Evolutionary conservation across 2,113 vertebrate species (phyloP).

Genomic region (Crotalus helleri): DNA sequence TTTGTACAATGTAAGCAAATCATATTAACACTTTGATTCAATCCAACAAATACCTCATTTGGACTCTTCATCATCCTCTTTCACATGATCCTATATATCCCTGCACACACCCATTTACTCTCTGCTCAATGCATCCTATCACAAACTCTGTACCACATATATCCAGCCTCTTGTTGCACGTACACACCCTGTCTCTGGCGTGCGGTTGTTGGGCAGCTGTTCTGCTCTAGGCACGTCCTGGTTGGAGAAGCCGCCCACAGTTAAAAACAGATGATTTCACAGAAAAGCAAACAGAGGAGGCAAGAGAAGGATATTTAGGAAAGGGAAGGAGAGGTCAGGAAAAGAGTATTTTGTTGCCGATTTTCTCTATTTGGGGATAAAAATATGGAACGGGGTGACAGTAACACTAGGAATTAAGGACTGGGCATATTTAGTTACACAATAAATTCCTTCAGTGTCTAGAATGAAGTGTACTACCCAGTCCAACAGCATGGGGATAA

Average conservation of each 20-base stretch:
- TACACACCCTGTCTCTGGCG: constrained; percentile 32
- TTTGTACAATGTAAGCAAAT: background rate
- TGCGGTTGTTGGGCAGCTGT: constrained; percentile 31
- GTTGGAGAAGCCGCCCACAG: constrained; percentile 30
- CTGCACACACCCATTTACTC: background rate
- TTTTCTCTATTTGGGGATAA: background rate
- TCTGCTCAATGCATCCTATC: constrained; percentile 18
- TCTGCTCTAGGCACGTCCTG: constrained; percentile 15
- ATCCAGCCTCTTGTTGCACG: constrained; percentile 5
- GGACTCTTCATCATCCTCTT: background rate
- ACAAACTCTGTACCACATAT: background rate
- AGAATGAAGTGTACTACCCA: background rate
- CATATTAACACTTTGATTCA: background rate
- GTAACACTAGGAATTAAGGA: background rate
- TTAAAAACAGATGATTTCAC: constrained; percentile 36
- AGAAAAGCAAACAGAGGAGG: constrained; percentile 32
- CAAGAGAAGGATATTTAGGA: constrained; percentile 6
- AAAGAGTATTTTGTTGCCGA: background rate
- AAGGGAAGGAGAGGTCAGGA: constrained; percentile 16
- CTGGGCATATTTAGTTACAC: background rate
- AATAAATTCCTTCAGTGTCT: background rate
- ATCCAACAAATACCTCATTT: background rate
- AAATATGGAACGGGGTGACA: background rate
- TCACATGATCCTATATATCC: background rate
- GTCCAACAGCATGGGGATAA: background rate